These are phyloP conservation scores for Tonatia bakeri DNA, from an alignment of 2,113 vertebrate genomes.

Conservation along the genomic window DNA sequence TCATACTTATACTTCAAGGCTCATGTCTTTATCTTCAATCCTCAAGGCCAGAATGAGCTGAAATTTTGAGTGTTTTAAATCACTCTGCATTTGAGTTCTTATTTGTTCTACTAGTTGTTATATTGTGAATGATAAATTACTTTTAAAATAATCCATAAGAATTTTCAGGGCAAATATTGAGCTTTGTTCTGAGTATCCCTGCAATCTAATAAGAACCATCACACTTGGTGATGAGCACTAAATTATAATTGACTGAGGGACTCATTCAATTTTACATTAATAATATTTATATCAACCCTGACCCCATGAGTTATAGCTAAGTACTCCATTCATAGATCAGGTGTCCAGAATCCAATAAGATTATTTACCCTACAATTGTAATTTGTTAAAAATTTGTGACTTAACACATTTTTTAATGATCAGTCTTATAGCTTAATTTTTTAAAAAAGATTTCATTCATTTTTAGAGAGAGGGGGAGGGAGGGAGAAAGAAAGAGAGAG, in stretches of 20 bases:
- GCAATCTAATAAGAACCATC: not conserved
- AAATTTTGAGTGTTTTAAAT: not conserved
- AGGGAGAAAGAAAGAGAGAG: no score
- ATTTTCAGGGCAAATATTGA: not conserved
- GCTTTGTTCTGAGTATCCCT: not conserved
- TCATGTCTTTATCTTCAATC: not conserved
- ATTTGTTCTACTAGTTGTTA: not conserved
- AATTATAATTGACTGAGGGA: not conserved
- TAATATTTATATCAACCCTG: not conserved
- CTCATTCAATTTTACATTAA: not conserved
- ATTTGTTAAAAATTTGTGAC: not conserved
- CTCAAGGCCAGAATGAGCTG: not conserved
- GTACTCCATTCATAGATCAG: not conserved
- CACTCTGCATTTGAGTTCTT: not conserved
- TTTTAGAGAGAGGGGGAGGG: no score
- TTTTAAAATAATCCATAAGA: not conserved
- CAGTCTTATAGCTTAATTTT: not conserved
- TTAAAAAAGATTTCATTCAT: not conserved
- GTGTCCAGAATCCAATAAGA: not conserved
- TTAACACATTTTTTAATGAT: not conserved
- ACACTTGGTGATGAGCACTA: not conserved
- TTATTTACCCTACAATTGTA: not conserved
- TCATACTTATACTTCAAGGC: not conserved
- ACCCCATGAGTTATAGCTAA: not conserved
- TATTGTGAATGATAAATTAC: not conserved